phyloP scores from a whole-genome alignment of 92 coral and sea anemone species.

The Palythoa caribaeorum region DNA sequence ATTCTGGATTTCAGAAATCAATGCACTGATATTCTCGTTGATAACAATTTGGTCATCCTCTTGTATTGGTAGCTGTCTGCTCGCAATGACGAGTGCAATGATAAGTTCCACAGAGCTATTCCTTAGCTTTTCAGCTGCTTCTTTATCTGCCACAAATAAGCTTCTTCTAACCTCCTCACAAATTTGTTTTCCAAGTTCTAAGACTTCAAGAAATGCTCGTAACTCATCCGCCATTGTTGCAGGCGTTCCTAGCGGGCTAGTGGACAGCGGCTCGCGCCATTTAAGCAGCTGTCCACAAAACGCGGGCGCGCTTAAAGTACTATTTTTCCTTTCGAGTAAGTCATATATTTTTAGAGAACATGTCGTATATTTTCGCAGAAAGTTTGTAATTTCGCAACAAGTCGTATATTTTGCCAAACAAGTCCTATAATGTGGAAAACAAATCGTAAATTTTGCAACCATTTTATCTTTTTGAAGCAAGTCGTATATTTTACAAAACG shows the following conservation, averaged over 20 bases:
- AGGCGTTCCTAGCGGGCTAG: conserved; percentile 21
- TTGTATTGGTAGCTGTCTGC: neutral
- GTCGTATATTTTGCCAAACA: neutral
- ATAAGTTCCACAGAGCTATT: neutral
- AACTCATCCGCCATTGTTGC: neutral
- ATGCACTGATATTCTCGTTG: neutral
- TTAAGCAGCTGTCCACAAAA: neutral
- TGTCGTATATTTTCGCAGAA: neutral
- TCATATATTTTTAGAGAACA: neutral
- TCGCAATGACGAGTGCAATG: neutral
- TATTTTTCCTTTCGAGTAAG: too few species aligned
- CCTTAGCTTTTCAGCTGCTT: neutral
- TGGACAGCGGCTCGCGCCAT: conserved; percentile 8
- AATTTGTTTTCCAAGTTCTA: conserved; percentile 1
- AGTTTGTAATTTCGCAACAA: neutral
- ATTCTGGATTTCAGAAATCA: neutral
- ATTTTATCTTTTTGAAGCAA: neutral
- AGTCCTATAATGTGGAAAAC: neutral
- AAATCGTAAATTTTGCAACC: neutral
- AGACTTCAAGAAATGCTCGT: neutral
- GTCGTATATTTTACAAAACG: neutral
- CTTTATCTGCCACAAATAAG: neutral
- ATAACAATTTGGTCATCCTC: neutral
- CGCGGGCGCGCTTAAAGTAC: neutral
- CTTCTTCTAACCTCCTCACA: neutral